Conservation (phyloP, 2,113 vertebrate genomes). For the Lophius piscatorius region DNA sequence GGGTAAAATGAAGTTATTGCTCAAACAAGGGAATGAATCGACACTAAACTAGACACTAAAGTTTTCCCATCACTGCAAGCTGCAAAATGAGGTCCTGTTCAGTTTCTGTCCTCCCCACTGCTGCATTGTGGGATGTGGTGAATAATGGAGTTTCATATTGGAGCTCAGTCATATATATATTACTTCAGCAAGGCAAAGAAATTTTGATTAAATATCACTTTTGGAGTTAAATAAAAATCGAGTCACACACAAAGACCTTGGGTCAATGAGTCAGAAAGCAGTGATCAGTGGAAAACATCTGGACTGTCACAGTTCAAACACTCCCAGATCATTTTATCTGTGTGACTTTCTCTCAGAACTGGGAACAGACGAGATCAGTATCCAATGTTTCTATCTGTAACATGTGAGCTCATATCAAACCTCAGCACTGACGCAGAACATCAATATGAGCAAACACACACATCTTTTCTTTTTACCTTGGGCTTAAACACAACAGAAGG, state of each 20-base stretch:
- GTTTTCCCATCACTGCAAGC: neutral
- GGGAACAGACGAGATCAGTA: constrained; percentile 61
- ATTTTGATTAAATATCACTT: too few relatives aligned
- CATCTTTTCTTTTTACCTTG: constrained; percentile 38
- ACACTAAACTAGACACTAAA: constrained; percentile 8
- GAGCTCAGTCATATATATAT: constrained; percentile 1
- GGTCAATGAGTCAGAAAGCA: too few relatives aligned
- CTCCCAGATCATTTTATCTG: constrained; percentile 22
- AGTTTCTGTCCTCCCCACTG: neutral
- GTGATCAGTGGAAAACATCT: constrained; percentile 55
- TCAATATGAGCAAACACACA: constrained; percentile 23
- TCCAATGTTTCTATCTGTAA: constrained; percentile 28
- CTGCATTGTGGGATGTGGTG: constrained; percentile 23
- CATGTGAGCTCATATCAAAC: constrained; percentile 19
- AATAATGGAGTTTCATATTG: constrained; percentile 28
- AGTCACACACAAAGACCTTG: too few relatives aligned
- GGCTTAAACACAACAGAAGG: constrained; percentile 32
- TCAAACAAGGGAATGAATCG: constrained; percentile 23
- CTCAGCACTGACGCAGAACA: constrained; percentile 6
- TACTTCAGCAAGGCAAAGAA: too few relatives aligned
- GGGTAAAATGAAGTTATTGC: constrained; percentile 13
- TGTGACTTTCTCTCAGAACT: constrained; percentile 37
- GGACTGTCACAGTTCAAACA: constrained; percentile 36
- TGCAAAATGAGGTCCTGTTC: constrained; percentile 42
- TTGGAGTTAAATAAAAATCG: too few relatives aligned